Conservation (phyloP, 2,113 vertebrate genomes). For the Psettodes erumei region DNA sequence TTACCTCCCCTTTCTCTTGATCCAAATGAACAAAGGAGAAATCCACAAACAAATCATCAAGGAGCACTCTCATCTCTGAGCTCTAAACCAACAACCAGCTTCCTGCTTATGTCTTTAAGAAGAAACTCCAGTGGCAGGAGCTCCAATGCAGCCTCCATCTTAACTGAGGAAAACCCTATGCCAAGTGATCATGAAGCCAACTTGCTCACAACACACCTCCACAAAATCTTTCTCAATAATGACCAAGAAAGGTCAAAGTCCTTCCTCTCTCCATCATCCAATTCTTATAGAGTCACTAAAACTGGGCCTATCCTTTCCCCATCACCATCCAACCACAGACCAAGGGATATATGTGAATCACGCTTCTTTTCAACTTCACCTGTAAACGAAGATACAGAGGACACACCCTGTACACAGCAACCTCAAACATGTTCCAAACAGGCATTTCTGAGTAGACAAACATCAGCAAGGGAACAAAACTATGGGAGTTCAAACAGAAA, state of each 20-base stretch:
- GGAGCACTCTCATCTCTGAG: slow-evolving; percentile 51
- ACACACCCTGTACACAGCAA: slow-evolving; percentile 40
- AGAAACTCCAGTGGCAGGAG: slow-evolving; percentile 60
- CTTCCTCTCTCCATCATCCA: slow-evolving; percentile 31
- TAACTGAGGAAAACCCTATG: slow-evolving; percentile 34
- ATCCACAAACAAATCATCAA: slow-evolving; percentile 52
- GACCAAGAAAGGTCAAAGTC: slow-evolving; percentile 41
- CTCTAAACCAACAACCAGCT: slow-evolving; percentile 81
- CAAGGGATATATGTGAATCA: slow-evolving; percentile 33
- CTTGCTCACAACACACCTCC: slow-evolving; percentile 9
- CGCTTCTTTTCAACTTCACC: slow-evolving; percentile 34
- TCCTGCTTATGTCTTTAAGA: slow-evolving; percentile 79
- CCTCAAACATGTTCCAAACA: slow-evolving; percentile 37
- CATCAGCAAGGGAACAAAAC: slow-evolving; percentile 34
- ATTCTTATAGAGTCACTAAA: slow-evolving; percentile 43
- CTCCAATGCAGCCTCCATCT: slow-evolving; percentile 5
- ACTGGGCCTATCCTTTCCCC: slow-evolving; percentile 15
- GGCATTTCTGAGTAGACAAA: slow-evolving; percentile 25
- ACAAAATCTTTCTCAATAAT: slow-evolving; percentile 49
- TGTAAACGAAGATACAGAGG: slow-evolving; percentile 26
- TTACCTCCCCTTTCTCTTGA: slow-evolving; percentile 43
- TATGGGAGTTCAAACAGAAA: slow-evolving; percentile 27
- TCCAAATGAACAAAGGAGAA: slow-evolving; percentile 52
- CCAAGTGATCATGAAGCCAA: slow-evolving; percentile 37
- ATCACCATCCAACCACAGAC: slow-evolving; percentile 21